These are phyloP conservation scores for Anolis apletophallus DNA, from an alignment of 2,797 vertebrate species.

Conservation along the genomic window DNA sequence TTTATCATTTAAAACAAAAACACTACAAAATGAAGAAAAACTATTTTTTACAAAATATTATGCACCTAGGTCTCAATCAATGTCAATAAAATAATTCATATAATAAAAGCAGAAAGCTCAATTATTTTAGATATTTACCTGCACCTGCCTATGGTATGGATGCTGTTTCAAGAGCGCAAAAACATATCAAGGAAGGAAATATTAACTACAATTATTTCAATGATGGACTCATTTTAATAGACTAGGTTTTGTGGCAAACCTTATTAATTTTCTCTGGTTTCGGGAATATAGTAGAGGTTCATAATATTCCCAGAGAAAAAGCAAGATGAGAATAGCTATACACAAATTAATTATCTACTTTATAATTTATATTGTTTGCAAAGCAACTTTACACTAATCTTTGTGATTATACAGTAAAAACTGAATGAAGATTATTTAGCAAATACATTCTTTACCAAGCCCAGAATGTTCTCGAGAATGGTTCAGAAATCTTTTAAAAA, in stretches of 20 bases:
- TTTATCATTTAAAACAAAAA: constrained; percentile 42
- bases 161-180: constrained; percentile 20
- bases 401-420: not conserved
- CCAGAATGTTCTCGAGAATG: not conserved
- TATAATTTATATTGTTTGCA: not conserved
- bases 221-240: constrained; percentile 57
- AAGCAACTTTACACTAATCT: not conserved
- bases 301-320: not conserved
- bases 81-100: constrained; percentile 54
- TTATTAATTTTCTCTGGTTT: constrained; percentile 27
- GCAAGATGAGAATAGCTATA: not conserved
- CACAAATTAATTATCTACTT: not conserved
- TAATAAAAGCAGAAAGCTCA: constrained; percentile 39
- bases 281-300: not conserved
- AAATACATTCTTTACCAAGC: not conserved
- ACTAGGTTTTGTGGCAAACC: constrained; percentile 30
- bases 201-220: constrained; percentile 50
- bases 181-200: constrained; percentile 25
- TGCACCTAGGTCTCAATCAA: constrained; percentile 48
- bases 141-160: not conserved
- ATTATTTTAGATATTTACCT: constrained; percentile 32
- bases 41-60: constrained; percentile 57
- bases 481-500: not conserved
- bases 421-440: not conserved
- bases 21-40: constrained; percentile 50